A percentile compares a stretch with the other conserved stretches of the same genome.
These are phyloP conservation scores for Phaetusa simplex DNA, from an alignment of 2,113 vertebrate genomes.

Conservation along the genomic window DNA sequence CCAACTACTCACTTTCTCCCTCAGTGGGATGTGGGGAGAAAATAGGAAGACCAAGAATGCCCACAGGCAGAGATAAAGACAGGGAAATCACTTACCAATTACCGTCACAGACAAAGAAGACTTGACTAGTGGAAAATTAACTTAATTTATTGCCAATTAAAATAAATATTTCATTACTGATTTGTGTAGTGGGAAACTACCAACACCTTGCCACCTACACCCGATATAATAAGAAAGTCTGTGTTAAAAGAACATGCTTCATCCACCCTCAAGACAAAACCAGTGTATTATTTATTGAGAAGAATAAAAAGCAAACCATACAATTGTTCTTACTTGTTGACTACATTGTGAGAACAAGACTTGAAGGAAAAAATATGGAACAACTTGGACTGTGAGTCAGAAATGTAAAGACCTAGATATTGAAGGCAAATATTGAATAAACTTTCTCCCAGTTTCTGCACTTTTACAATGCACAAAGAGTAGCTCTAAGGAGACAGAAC, in stretches of 20 bases:
- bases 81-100: background rate
- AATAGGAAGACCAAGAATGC: background rate
- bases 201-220: background rate
- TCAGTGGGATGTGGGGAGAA: background rate
- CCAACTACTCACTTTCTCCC: rapidly evolving
- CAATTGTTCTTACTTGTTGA: background rate
- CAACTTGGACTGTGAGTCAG: background rate
- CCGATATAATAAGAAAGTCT: background rate
- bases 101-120: background rate
- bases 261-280: background rate
- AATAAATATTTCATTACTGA: background rate
- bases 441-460: background rate
- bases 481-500: background rate
- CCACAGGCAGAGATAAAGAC: background rate
- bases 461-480: background rate
- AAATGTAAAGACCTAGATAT: background rate
- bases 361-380: background rate
- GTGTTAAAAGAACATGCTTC: background rate
- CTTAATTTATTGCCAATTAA: background rate
- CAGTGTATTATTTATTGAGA: background rate
- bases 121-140: background rate
- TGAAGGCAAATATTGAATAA: background rate
- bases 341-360: background rate
- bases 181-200: background rate
- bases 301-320: background rate